Base-by-base conservation (phyloP, 2,888 invertebrate species). In the Siphonodentalium dalli region DNA sequence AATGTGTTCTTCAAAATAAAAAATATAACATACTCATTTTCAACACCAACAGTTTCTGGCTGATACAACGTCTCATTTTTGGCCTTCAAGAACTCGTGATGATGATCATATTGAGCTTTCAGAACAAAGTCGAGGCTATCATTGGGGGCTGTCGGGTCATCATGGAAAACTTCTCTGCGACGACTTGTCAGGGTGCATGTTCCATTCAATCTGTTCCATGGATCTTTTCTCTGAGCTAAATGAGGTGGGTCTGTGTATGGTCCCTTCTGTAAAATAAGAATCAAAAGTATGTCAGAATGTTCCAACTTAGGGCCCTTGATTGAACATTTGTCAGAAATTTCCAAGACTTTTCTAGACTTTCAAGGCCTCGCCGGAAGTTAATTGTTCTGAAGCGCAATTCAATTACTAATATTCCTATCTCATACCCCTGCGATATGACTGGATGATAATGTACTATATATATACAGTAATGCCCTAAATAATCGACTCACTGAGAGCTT, bases 71-170 rank as follows among this genome's bases (percentile, higher is more conserved):
- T 77, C 58, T 79, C 72, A 61, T 76, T 72, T 47, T 65, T 74
- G 31, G 68, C 73, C 38, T 62, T 73, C 7, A 81, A 65, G 28
- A 80, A 72, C 37, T 77, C 75, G 13, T 68, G 63, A 62, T 82
- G 78, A 23, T 82, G 81, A 56, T 81, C 63, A 60, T 82, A 82
- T 35, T 75, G 63, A 21, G 80, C 63, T 58, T 80, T 82, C 20
- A 82, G 63, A 11, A 78, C 62, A 69, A 82, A 81, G 60, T 82
- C 82, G 31, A 82, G 63, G 51, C 72, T 74, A 66, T 82, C 81
- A n/a, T 62, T 62, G 18, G 81, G 81, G 7, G 78, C 78, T 40
- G 69, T 61, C 15, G 79, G 79, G 46, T 81, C 81, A 53, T 61
- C 61, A 50, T 78, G 75, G 47, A 68, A 75, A 26, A 77, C 69